Conservation (phyloP, 2,797 vertebrate genomes). For the Eutrigla gurnardus region DNA sequence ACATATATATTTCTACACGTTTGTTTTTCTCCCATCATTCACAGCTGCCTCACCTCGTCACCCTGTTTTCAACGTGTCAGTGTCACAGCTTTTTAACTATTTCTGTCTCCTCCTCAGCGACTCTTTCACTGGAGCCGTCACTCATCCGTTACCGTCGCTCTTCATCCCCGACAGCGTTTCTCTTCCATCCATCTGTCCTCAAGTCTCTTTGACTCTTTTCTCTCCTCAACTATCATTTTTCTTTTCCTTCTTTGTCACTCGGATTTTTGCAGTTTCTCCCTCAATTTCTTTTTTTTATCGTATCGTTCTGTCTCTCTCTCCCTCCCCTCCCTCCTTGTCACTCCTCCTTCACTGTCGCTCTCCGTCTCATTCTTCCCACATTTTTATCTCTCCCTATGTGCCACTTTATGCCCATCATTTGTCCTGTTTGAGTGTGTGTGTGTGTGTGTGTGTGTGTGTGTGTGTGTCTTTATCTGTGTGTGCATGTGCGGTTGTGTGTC, state of each 20-base stretch:
- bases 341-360: conserved; percentile 27
- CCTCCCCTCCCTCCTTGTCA: conserved; percentile 39
- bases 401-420: conserved; percentile 63
- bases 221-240: conserved; percentile 35
- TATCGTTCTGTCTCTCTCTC: conserved; percentile 19
- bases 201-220: conserved; percentile 39
- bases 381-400: conserved; percentile 54
- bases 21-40: conserved; percentile 30
- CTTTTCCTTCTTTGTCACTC: conserved; percentile 33
- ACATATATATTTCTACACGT: not conserved
- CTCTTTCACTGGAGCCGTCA: conserved; percentile 46
- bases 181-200: conserved; percentile 42
- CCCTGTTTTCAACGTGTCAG: conserved; percentile 48
- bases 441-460: conserved; percentile 1
- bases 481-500: conserved; percentile 46
- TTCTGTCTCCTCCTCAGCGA: conserved; percentile 18
- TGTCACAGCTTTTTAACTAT: conserved; percentile 44
- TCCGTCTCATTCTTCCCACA: conserved; percentile 47
- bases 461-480: not conserved
- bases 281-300: conserved; percentile 47
- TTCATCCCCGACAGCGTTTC: conserved; percentile 17
- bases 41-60: conserved; percentile 19
- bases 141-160: conserved; percentile 41
- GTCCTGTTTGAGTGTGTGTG: conserved; percentile 45
- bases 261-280: conserved; percentile 31